Base-by-base conservation (phyloP, 2,113 vertebrate species). In the Malurus alboscapulatus region DNA sequence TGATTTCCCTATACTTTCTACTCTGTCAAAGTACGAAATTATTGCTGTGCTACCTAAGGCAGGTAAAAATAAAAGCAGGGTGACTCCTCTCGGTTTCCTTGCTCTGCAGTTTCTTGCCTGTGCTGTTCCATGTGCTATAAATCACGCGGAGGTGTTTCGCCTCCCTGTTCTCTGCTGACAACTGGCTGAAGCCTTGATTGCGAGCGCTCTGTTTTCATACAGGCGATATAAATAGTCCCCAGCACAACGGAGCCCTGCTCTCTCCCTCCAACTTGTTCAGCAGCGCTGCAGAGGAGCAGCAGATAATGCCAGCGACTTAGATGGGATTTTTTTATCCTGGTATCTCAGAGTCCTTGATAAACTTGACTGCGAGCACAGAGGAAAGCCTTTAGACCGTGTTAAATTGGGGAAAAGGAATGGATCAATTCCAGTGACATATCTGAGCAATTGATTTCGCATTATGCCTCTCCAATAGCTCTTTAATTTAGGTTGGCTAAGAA, bases 101-200 rank as follows among this genome's bases (percentile, higher is more conserved):
- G 88, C 93, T 89, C 85, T 80, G 92, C 94, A 88, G 82, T 92
- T 94, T 77, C 85, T 90, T 45, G 76, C 93, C 53, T 80, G 76
- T 87, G 88, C 91, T 93, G 72, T 84, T 95, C 95, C 79, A n/a
- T 91, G 90, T 90, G 96, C 92, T 78, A 71, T 94, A 96, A 95
- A 96, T 95, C 90, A 94, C 85, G 66, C 34, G 63, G 95, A 96
- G 96, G 96, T 96, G 93, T 96, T 96, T 96, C 24, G 78, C 93
- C 91, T 96, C 93, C 87, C 94, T 51, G 75, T 92, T 95, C 94
- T 83, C 87, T 63, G 75, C 95, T 95, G 92, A 96, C 94, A 81
- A 94, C 93, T 94, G 94, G 91, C 94, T 96, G 93, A 92, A 95
- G 93, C 96, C 91, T 94, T 86, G 87, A 94, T 94, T 90, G 95